A percentile compares a stretch with the other conserved stretches of the same genome.
Conservation (phyloP, 1,140 invertebrate genomes). For the Grapholita molesta region DNA sequence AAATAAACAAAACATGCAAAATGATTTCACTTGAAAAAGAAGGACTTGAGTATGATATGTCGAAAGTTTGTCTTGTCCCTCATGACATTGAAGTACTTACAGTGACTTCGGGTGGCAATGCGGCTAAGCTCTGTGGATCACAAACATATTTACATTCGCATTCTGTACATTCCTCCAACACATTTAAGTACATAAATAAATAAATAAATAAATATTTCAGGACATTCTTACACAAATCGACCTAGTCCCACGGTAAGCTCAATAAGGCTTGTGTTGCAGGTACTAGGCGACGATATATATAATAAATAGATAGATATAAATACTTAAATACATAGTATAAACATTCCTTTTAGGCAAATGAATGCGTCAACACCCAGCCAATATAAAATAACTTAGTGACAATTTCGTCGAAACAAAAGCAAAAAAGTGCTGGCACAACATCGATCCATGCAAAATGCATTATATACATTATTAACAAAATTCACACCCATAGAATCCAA, state of each 20-base stretch:
- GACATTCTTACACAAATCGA: too few relatives aligned
- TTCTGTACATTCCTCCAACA: conserved; percentile 28
- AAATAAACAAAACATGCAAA: background rate
- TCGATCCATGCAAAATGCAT: conserved; percentile 14
- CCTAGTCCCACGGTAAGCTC: too few relatives aligned
- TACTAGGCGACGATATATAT: too few relatives aligned
- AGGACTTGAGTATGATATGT: conserved; percentile 10
- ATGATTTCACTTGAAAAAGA: conserved; percentile 10
- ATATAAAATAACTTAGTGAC: conserved; percentile 13
- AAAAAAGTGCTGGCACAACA: conserved; percentile 6
- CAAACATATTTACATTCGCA: conserved; percentile 72
- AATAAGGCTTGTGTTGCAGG: too few relatives aligned
- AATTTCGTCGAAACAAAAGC: conserved; percentile 9
- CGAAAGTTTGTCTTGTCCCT: background rate
- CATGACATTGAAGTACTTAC: conserved; percentile 82
- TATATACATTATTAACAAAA: background rate
- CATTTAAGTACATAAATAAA: too few relatives aligned
- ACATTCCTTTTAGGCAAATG: conserved; percentile 23
- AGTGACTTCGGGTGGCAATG: conserved; percentile 89
- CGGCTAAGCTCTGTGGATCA: conserved; percentile 90
- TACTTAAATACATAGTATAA: too few relatives aligned
- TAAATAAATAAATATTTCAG: too few relatives aligned
- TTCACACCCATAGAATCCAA: background rate
- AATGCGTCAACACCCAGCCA: conserved; percentile 30
- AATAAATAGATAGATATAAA: too few relatives aligned